phyloP scores from a whole-genome alignment of 2,113 vertebrate genomes.

The Cyrtonyx montezumae region DNA sequence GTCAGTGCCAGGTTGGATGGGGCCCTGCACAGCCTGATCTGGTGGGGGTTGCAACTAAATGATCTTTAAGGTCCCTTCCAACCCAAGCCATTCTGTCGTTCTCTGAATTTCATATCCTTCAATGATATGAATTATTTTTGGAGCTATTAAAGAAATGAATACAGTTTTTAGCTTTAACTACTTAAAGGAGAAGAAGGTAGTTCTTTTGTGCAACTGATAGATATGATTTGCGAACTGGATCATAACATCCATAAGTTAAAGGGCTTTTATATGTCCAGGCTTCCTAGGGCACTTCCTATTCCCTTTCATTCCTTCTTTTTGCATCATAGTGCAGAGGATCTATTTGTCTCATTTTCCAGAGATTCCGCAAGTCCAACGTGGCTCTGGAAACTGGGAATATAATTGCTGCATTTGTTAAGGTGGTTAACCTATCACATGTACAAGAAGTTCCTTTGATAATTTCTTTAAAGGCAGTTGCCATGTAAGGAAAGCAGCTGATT shows the following conservation, averaged over 20 bases:
- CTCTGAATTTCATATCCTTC: not conserved
- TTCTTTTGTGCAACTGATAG: not conserved
- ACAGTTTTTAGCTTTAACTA: not conserved
- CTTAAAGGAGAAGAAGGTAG: not conserved
- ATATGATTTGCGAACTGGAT: not conserved
- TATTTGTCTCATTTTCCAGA: not conserved
- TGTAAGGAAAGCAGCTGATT: constrained; percentile 43
- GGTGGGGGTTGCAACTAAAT: too few species aligned
- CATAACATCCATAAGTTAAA: not conserved
- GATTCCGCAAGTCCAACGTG: not conserved
- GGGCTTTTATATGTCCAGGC: not conserved
- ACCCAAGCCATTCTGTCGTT: too few species aligned
- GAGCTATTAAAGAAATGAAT: not conserved
- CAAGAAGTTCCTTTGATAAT: not conserved
- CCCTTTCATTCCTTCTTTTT: not conserved
- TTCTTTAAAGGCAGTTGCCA: constrained; percentile 29
- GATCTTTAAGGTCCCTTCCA: too few species aligned
- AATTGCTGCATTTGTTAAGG: not conserved
- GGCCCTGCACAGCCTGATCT: too few species aligned
- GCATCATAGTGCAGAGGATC: not conserved
- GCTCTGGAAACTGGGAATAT: not conserved
- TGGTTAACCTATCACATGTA: not conserved
- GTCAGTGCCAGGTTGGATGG: too few species aligned
- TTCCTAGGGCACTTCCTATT: not conserved
- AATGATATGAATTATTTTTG: not conserved